Percentiles rank a stretch among this genome's conserved stretches.
Conservation (phyloP, 2,888 invertebrate genomes). For the Apamea epomidion region DNA sequence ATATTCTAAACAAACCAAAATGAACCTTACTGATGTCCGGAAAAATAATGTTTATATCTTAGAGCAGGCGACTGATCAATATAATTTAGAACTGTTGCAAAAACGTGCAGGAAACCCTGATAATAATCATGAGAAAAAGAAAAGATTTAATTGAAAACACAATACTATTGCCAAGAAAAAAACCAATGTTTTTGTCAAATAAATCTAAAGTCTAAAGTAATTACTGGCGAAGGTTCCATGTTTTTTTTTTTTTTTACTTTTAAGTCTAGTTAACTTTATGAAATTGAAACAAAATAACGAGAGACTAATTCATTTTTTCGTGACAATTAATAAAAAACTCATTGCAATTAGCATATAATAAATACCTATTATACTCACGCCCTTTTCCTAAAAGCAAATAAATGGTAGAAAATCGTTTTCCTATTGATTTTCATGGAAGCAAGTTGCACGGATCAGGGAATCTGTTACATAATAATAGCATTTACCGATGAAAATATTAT, state of each 20-base stretch:
- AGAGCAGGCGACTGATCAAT: constrained; percentile 39
- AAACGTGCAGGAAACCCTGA: constrained; percentile 28
- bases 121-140: constrained; percentile 27
- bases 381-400: neutral
- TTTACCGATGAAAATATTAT: neutral
- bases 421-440: constrained; percentile 1
- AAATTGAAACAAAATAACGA: neutral
- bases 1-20: constrained; percentile 48
- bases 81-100: constrained; percentile 41
- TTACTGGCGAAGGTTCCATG: neutral
- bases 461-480: neutral
- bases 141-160: constrained; percentile 6
- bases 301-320: neutral
- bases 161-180: constrained; percentile 13
- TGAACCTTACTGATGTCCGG: constrained; percentile 49
- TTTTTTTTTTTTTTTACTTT: neutral
- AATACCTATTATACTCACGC: neutral
- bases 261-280: neutral
- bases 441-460: neutral
- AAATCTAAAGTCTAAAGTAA: neutral
- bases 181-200: neutral
- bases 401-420: neutral
- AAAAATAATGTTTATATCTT: constrained; percentile 36
- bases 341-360: neutral
- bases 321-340: neutral